These are phyloP conservation scores for Crocuta crocuta DNA, from an alignment of 2,113 vertebrate species.

Conservation along the genomic window DNA sequence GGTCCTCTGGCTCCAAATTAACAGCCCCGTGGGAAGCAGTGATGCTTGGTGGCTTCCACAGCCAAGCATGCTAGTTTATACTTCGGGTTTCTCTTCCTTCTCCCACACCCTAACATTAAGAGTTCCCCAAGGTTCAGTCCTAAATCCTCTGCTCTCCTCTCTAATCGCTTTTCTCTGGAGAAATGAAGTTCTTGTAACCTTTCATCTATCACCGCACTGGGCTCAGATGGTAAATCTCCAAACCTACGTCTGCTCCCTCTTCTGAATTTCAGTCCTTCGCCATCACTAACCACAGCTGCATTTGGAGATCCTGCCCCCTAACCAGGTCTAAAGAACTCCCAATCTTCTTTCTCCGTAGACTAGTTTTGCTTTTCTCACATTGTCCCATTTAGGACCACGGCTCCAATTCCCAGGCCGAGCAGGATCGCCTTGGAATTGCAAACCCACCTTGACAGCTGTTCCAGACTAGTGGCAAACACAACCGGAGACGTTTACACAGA, in stretches of 20 bases:
- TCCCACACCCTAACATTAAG: neutral
- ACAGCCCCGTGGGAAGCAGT: neutral
- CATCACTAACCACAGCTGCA: conserved; percentile 20
- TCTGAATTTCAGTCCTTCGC: conserved; percentile 48
- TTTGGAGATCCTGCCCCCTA: conserved; percentile 40
- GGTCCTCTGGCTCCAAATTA: conserved; percentile 22
- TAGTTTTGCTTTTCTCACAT: conserved; percentile 28
- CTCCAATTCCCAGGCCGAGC: conserved; percentile 9
- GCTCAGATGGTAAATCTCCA: conserved; percentile 47
- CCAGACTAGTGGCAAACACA: neutral
- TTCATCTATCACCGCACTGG: conserved; percentile 29
- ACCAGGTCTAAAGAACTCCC: conserved; percentile 52
- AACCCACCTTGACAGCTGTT: neutral
- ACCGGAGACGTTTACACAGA: neutral
- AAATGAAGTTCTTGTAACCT: conserved; percentile 41
- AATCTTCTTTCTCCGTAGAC: conserved; percentile 39
- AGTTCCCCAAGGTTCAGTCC: conserved; percentile 33
- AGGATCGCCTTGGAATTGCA: neutral
- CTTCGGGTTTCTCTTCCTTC: conserved; percentile 25
- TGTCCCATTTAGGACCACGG: neutral
- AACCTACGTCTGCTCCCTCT: conserved; percentile 30
- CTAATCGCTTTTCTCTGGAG: conserved; percentile 19
- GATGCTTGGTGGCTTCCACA: neutral
- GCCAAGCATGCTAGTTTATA: neutral
- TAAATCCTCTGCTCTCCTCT: conserved; percentile 55